Conservation (phyloP, 1,140 invertebrate species). For the Episyrphus balteatus region DNA sequence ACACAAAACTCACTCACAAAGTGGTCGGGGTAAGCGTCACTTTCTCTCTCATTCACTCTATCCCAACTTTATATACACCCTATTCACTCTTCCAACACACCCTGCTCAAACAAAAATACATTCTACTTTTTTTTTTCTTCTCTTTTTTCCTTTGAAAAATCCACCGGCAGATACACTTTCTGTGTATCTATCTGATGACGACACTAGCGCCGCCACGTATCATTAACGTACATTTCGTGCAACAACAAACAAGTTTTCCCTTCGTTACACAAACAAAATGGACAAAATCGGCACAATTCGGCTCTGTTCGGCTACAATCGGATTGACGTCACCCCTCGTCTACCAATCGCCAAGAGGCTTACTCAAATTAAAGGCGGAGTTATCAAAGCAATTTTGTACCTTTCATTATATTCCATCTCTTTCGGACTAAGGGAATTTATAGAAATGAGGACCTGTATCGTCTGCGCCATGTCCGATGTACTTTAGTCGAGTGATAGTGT, state of each 20-base stretch:
- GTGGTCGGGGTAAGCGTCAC: too few relatives aligned
- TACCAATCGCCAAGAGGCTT: neutral
- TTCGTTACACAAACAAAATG: neutral
- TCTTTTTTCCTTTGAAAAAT: too few relatives aligned
- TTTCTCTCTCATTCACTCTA: too few relatives aligned
- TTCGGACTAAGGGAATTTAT: neutral
- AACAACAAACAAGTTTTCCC: neutral
- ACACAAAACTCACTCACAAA: too few relatives aligned
- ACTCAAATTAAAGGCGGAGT: neutral
- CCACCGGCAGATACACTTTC: too few relatives aligned
- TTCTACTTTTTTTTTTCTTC: too few relatives aligned
- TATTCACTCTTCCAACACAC: too few relatives aligned
- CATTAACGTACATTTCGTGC: too few relatives aligned
- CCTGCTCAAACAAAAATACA: too few relatives aligned
- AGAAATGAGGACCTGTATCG: neutral
- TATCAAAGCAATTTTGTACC: neutral
- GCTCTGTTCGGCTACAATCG: neutral
- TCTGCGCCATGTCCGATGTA: neutral
- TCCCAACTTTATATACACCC: too few relatives aligned
- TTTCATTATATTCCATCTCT: neutral
- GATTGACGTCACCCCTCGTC: neutral
- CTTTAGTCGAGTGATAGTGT: neutral
- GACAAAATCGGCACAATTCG: neutral
- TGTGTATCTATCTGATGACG: too few relatives aligned
- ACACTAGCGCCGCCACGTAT: too few relatives aligned